phyloP scores from a whole-genome alignment of 2,113 vertebrate species.

The Dicaeum eximium region DNA sequence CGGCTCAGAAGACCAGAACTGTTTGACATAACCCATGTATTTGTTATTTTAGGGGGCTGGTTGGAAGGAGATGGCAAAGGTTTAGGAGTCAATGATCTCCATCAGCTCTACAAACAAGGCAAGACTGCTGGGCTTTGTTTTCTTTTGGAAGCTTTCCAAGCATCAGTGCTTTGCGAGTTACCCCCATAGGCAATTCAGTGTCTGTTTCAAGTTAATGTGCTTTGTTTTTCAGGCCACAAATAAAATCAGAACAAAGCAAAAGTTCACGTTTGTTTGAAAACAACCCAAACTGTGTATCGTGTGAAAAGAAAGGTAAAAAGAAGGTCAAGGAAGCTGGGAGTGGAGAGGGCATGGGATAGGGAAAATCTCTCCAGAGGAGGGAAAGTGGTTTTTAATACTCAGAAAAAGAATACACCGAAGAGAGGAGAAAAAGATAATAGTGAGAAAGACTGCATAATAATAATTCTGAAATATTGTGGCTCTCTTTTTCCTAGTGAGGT shows the following conservation, averaged over 20 bases:
- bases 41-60: conserved; percentile 41
- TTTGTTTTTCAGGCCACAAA: conserved; percentile 61
- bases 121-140: conserved; percentile 53
- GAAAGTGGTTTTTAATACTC: neutral
- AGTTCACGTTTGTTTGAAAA: conserved; percentile 60
- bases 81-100: conserved; percentile 53
- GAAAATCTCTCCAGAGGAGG: conserved; percentile 25
- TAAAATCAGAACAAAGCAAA: conserved; percentile 56
- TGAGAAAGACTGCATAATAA: neutral
- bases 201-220: conserved; percentile 61
- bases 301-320: conserved; percentile 56
- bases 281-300: conserved; percentile 22
- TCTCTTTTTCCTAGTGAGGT: neutral
- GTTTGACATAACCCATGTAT: conserved; percentile 35
- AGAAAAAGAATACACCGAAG: neutral
- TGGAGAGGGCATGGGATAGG: conserved; percentile 48
- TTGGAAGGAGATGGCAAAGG: conserved; percentile 46
- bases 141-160: conserved; percentile 49
- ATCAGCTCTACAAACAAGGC: conserved; percentile 56
- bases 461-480: neutral
- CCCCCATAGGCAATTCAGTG: neutral
- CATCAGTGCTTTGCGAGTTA: conserved; percentile 19
- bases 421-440: neutral
- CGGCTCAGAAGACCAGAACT: neutral
- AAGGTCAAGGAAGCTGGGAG: conserved; percentile 33